phyloP scores from a whole-genome alignment of 2,888 invertebrate genomes.

The Drosophila multiciliata region DNA sequence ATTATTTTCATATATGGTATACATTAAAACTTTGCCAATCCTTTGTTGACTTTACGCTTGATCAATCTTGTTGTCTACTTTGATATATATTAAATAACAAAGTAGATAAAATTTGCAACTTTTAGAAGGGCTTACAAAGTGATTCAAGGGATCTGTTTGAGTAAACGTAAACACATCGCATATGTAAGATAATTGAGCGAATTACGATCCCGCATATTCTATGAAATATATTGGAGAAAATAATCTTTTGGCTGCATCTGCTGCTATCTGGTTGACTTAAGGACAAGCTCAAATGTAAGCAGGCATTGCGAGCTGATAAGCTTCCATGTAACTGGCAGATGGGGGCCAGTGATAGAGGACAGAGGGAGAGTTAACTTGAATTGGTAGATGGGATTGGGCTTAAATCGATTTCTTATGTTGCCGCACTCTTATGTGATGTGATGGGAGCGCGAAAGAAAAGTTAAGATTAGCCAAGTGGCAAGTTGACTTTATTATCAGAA shows the following conservation, averaged over 20 bases:
- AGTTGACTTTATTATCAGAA: constrained; percentile 68
- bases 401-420: constrained; percentile 79
- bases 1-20: not conserved
- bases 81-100: not conserved
- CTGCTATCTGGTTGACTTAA: constrained; percentile 65
- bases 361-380: constrained; percentile 24
- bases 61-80: not conserved
- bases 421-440: constrained; percentile 44
- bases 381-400: constrained; percentile 26
- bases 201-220: constrained; percentile 18
- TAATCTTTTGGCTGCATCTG: constrained; percentile 60
- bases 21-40: not conserved
- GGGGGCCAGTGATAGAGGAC: constrained; percentile 44
- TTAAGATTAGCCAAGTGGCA: constrained; percentile 77
- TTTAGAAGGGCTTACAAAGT: too few species aligned
- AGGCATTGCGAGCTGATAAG: constrained; percentile 66
- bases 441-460: constrained; percentile 15
- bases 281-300: constrained; percentile 69
- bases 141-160: not conserved
- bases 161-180: not conserved
- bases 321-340: constrained; percentile 65
- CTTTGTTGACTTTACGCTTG: not conserved
- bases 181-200: constrained; percentile 1
- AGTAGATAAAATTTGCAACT: not conserved
- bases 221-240: not conserved